phyloP scores from a whole-genome alignment of 2,888 invertebrate genomes.

The Chrysotoxum bicinctum region DNA sequence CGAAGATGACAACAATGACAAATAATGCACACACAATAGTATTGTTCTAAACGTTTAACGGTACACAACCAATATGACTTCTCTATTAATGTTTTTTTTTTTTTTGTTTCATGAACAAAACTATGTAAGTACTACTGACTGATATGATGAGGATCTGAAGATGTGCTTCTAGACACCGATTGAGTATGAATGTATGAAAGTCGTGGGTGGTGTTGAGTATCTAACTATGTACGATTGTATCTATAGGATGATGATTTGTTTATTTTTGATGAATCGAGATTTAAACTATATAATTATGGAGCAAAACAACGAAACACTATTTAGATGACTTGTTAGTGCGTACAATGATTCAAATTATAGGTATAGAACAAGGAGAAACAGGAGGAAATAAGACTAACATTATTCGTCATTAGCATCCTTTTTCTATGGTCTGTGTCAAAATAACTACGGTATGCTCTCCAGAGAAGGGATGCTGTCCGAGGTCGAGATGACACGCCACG shows the following conservation, averaged over 20 bases:
- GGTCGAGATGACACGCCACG: conserved; percentile 17
- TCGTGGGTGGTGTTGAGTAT: not conserved
- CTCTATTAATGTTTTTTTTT: not conserved
- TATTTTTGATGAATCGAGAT: not conserved
- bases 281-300: conserved; percentile 10
- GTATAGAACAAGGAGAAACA: conserved; percentile 37
- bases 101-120: not conserved
- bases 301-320: conserved; percentile 20
- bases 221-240: not conserved
- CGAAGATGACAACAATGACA: conserved; percentile 57
- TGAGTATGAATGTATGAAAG: not conserved
- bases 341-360: conserved; percentile 23
- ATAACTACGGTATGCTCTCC: conserved; percentile 44
- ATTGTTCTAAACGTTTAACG: conserved; percentile 33
- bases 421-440: conserved; percentile 60
- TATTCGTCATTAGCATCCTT: conserved; percentile 72
- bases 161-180: conserved; percentile 9
- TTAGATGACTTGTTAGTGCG: conserved; percentile 1
- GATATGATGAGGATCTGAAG: not conserved
- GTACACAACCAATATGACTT: conserved; percentile 23
- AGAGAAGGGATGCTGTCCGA: conserved; percentile 46
- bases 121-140: not conserved
- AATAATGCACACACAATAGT: conserved; percentile 32
- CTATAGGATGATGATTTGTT: not conserved
- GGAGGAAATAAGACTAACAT: conserved; percentile 62